phyloP scores from a whole-genome alignment of 2,797 vertebrate species.

The Gymnothorax javanicus region DNA sequence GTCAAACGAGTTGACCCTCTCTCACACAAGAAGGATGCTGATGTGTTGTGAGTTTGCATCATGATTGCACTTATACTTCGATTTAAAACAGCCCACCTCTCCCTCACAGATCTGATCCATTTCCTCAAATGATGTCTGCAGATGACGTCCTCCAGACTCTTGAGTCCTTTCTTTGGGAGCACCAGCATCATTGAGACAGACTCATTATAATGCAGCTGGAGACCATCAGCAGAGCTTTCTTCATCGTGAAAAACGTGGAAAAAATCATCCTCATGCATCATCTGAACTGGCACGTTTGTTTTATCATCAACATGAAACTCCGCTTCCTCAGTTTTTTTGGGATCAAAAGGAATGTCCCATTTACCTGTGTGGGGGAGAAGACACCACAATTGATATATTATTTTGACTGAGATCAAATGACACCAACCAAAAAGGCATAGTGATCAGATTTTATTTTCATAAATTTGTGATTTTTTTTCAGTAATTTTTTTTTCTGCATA shows the following conservation, averaged over 20 bases:
- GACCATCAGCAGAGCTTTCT: constrained; percentile 56
- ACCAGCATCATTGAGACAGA: constrained; percentile 72
- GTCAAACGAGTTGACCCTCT: background rate
- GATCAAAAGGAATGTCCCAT: constrained; percentile 68
- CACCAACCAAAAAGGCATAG: background rate
- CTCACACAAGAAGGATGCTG: background rate
- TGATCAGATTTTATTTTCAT: background rate
- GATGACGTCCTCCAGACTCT: constrained; percentile 58
- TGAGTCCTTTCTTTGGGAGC: constrained; percentile 62
- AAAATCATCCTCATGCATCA: constrained; percentile 56
- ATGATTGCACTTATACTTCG: background rate
- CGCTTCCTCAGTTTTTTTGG: constrained; percentile 35
- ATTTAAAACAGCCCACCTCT: constrained; percentile 47
- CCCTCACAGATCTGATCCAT: constrained; percentile 63
- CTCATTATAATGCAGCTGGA: constrained; percentile 69
- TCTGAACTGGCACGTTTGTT: constrained; percentile 64
- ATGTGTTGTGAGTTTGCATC: background rate
- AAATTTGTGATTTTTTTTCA: too few relatives aligned
- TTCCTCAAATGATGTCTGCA: constrained; percentile 56
- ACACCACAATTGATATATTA: background rate
- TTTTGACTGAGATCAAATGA: background rate
- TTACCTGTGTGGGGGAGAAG: constrained; percentile 60
- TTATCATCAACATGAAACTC: constrained; percentile 60
- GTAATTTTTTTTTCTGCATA: too few relatives aligned
- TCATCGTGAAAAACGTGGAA: constrained; percentile 61